phyloP scores from a whole-genome alignment of 2,888 invertebrate genomes.

The Zelleria hepariella region DNA sequence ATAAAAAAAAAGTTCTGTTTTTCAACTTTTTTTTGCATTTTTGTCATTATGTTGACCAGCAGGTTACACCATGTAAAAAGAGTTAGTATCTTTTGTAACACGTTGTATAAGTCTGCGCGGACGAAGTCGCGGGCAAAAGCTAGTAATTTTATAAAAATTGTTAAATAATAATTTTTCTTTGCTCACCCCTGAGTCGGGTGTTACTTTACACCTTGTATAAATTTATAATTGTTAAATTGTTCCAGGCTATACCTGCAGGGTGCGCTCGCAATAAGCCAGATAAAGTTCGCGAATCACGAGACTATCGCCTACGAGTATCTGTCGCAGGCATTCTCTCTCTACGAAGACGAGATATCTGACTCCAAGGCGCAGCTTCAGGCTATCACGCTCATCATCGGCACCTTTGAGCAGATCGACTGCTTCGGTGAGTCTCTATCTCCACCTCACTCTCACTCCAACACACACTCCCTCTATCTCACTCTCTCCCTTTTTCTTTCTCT shows the following conservation, averaged over 20 bases:
- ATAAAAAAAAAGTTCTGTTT: too few relatives aligned
- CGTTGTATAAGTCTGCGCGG: too few relatives aligned
- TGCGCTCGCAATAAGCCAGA: conserved; percentile 92
- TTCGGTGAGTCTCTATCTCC: conserved; percentile 71
- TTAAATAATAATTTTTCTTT: too few relatives aligned
- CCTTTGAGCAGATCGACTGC: conserved; percentile 94
- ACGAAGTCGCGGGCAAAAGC: too few relatives aligned
- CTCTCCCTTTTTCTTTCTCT: background rate
- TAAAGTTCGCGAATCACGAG: conserved; percentile 95
- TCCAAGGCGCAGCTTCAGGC: conserved; percentile 97
- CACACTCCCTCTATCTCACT: background rate
- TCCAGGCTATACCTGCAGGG: conserved; percentile 90
- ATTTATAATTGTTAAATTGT: background rate
- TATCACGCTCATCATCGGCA: conserved; percentile 94
- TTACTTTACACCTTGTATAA: background rate
- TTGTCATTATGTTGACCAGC: too few relatives aligned
- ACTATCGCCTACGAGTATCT: conserved; percentile 99
- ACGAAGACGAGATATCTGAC: conserved; percentile 98
- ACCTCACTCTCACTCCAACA: background rate
- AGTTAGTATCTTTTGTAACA: too few relatives aligned
- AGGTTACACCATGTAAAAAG: too few relatives aligned
- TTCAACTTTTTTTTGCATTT: too few relatives aligned
- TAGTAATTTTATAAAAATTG: too few relatives aligned
- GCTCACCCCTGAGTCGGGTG: too few relatives aligned
- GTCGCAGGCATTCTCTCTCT: conserved; percentile 95